phyloP scores from a whole-genome alignment of 2,888 invertebrate genomes.

The Eupithecia tripunctaria region DNA sequence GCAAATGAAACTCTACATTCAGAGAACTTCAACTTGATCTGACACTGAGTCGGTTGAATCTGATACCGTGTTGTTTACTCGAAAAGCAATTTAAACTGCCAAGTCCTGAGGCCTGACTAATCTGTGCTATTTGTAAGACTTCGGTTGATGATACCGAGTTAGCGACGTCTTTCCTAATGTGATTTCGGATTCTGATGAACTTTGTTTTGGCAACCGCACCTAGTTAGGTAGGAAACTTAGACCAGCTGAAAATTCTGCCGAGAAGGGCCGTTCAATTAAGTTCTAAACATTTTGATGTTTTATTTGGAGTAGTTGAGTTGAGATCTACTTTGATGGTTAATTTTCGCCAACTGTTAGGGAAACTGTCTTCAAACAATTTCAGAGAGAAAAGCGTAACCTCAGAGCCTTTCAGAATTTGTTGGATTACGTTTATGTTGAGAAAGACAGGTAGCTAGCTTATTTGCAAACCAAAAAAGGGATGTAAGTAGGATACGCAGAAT shows the following conservation, averaged over 20 bases:
- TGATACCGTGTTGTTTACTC: conserved; percentile 4
- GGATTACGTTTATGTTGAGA: not conserved
- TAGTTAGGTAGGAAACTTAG: not conserved
- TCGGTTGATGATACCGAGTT: conserved; percentile 5
- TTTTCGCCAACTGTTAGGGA: not conserved
- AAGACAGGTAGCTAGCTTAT: not conserved
- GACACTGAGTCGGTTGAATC: not conserved
- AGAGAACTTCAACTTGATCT: not conserved
- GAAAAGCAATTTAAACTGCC: conserved; percentile 10
- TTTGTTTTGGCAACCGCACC: not conserved
- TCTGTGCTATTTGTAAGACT: conserved; percentile 10
- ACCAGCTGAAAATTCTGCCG: not conserved
- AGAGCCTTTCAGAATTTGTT: not conserved
- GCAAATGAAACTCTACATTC: not conserved
- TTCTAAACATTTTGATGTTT: not conserved
- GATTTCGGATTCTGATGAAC: conserved; percentile 1
- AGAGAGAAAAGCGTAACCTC: not conserved
- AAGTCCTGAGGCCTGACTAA: not conserved
- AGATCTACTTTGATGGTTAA: not conserved
- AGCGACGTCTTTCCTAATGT: not conserved
- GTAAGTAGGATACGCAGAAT: not conserved
- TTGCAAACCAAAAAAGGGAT: not conserved
- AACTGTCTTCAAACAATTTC: not conserved
- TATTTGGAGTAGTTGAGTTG: not conserved
- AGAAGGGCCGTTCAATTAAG: not conserved